Conservation (phyloP, 2,888 invertebrate species). For the Nezara viridula region DNA sequence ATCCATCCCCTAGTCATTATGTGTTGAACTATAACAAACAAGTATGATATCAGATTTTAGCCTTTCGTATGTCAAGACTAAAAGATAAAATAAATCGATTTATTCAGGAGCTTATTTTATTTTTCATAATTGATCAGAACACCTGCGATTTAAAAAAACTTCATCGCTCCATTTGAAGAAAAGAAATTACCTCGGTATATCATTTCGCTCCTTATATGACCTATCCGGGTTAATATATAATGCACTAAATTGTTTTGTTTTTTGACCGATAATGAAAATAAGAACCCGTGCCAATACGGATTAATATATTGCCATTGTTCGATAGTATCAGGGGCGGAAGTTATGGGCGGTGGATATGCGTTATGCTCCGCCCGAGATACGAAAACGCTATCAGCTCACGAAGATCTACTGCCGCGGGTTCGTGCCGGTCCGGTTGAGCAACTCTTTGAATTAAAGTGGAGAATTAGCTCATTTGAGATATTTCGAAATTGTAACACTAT, state of each 20-base stretch:
- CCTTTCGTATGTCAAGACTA: neutral
- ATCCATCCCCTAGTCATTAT: neutral
- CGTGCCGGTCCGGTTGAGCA: neutral
- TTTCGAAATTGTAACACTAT: neutral
- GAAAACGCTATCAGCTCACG: slow-evolving; percentile 22
- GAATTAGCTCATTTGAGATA: slow-evolving; percentile 39
- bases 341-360: neutral
- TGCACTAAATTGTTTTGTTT: neutral
- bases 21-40: neutral
- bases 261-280: neutral
- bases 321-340: slow-evolving; percentile 20
- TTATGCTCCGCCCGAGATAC: slow-evolving; percentile 20
- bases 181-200: too few species aligned
- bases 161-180: neutral
- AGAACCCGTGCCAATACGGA: neutral
- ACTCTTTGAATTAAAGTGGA: slow-evolving; percentile 12
- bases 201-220: neutral
- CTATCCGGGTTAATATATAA: neutral
- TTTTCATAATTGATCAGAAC: neutral
- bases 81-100: neutral
- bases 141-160: neutral
- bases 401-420: slow-evolving; percentile 22
- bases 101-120: neutral
- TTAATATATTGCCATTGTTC: slow-evolving; percentile 28
- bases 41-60: too few species aligned